Percentiles rank a stretch among this genome's conserved stretches.
These are phyloP conservation scores for Cyanoliseus patagonus DNA, from an alignment of 2,113 vertebrate species.

Conservation along the genomic window DNA sequence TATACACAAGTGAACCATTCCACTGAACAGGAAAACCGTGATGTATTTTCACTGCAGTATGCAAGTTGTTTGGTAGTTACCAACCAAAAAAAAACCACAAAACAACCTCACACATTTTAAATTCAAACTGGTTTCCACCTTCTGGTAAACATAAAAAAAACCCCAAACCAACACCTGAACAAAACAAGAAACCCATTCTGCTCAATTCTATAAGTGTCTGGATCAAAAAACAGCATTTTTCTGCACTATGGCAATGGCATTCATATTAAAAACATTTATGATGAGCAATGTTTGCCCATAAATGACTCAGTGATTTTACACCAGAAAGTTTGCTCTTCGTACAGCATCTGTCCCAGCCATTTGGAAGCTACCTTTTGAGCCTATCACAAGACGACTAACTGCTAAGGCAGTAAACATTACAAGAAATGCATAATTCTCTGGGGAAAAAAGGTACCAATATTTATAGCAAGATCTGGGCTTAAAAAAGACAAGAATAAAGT, in stretches of 20 bases:
- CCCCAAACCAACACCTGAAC: neutral
- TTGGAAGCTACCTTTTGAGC: neutral
- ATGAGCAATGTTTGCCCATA: neutral
- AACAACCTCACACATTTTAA: neutral
- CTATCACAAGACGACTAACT: neutral
- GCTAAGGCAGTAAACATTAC: neutral
- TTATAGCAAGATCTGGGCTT: neutral
- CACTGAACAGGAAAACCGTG: neutral
- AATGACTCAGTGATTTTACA: neutral
- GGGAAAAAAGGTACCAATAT: too few relatives aligned
- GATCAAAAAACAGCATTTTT: neutral
- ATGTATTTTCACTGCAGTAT: rapidly evolving
- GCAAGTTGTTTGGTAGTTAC: neutral
- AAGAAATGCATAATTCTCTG: neutral
- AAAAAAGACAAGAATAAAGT: neutral
- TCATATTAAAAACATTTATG: neutral
- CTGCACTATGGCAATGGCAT: neutral
- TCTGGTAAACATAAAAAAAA: neutral
- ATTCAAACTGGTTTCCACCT: neutral
- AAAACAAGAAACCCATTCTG: neutral
- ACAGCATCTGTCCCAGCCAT: neutral
- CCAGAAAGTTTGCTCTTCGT: neutral
- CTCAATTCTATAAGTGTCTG: neutral
- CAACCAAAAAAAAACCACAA: neutral
- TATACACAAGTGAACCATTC: neutral